Base-by-base conservation (phyloP, 2,888 invertebrate species). In the Phengaris arion region DNA sequence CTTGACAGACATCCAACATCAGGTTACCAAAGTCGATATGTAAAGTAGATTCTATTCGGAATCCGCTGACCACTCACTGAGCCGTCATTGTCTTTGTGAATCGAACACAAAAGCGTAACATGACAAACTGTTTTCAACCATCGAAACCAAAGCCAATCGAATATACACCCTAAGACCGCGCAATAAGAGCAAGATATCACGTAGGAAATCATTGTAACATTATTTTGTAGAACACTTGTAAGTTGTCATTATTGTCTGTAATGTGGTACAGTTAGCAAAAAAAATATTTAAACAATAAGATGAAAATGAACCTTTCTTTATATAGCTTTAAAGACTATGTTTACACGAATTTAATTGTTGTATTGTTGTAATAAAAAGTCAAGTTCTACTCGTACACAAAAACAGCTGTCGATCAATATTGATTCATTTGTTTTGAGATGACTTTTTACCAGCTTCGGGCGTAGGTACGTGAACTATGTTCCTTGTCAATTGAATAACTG, bases 201-300 rank as follows among this genome's bases (percentile, higher is more conserved):
- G 74, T 68, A 64, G 55, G 7, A 55, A 72, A 75, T 57, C 68
- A 76, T 35, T 54, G 72, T 12, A 72, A 52, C 35, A 72, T 72
- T 72, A 54, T 72, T 54, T 72, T 54, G 72, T 72, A 54, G 72
- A 72, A 82, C 88, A 91, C 91, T 92, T 92, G 91, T 91, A 85
- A 87, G 87, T 87, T 91, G 92, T 92, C 92, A 90, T 89, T 90
- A 88, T 87, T 89, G 91, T 92, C 91, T 91, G 91, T 91, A 91
- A 84, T 86, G 88, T 88, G 84, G 83, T 85, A 85, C 86, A 57
- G 76, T 75, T 74, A 64, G 81, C 81, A 79, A 79, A 76, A 76
- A 78, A 77, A 74, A 45, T n/a, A n/a, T n/a, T 22, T n/a, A 69
- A 68, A 54, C 10, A 54, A 55, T 35, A 55, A 57, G 8, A 72